Percentiles rank a stretch among this genome's conserved stretches.
Conservation (phyloP, 2,797 vertebrate species). For the Myripristis jacobus region DNA sequence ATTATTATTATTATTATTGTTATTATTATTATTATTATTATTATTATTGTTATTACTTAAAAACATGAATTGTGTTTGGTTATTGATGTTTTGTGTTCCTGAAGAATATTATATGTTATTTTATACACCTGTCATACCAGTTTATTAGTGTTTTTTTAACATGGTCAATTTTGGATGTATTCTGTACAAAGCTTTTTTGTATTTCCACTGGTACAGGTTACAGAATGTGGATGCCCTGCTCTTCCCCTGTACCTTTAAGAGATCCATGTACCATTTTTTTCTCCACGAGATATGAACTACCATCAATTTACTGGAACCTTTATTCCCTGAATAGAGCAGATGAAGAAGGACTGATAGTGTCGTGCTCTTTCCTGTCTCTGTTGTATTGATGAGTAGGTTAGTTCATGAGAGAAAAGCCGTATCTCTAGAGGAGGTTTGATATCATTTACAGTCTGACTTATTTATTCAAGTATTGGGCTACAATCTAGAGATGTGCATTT, state of each 20-base stretch:
- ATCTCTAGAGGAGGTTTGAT: neutral
- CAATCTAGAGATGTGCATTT: slow-evolving; percentile 68
- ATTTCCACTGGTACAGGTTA: slow-evolving; percentile 49
- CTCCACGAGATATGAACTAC: slow-evolving; percentile 66
- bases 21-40: too few species aligned
- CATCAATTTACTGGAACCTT: slow-evolving; percentile 71
- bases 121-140: neutral
- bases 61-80: slow-evolving; percentile 16
- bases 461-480: slow-evolving; percentile 2
- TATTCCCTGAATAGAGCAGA: slow-evolving; percentile 68
- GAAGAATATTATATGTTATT: slow-evolving; percentile 39
- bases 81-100: slow-evolving; percentile 4
- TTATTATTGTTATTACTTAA: slow-evolving; percentile 7
- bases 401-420: slow-evolving; percentile 18
- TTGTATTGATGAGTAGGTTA: slow-evolving; percentile 18
- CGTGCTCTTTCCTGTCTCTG: slow-evolving; percentile 30
- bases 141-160: slow-evolving; percentile 16
- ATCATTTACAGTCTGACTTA: slow-evolving; percentile 16
- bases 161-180: slow-evolving; percentile 6
- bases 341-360: slow-evolving; percentile 44
- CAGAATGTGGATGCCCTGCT: slow-evolving; percentile 44
- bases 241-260: slow-evolving; percentile 82
- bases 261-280: slow-evolving; percentile 63
- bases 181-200: neutral
- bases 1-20: too few species aligned